These are phyloP conservation scores for Glaucomys volans DNA, from an alignment of 2,113 vertebrate species.

Conservation along the genomic window DNA sequence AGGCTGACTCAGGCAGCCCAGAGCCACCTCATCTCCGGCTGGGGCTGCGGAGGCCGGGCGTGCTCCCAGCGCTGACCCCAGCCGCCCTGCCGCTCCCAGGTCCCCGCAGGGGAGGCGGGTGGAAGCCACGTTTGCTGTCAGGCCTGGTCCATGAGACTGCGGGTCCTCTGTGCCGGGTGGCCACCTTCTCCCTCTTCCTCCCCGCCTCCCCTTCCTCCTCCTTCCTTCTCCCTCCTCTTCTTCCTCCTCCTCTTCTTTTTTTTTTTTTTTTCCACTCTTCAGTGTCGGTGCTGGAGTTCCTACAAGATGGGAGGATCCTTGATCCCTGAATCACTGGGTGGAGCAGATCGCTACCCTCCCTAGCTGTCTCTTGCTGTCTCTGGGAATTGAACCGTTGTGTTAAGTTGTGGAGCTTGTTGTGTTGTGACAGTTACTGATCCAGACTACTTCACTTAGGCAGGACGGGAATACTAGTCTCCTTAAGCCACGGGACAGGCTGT, in stretches of 20 bases:
- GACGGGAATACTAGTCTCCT: background rate
- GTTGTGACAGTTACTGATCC: background rate
- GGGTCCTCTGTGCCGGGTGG: background rate
- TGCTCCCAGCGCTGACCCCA: background rate
- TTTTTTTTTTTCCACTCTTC: background rate
- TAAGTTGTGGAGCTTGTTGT: background rate
- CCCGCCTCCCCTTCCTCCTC: too few relatives aligned
- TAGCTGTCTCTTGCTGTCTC: background rate
- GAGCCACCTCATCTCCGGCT: background rate
- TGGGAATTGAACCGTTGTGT: background rate
- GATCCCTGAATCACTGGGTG: background rate
- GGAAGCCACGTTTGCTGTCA: background rate
- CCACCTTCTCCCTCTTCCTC: too few relatives aligned
- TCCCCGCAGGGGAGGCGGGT: background rate
- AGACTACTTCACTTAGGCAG: background rate
- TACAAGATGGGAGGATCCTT: background rate
- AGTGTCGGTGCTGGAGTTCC: background rate
- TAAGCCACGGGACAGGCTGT: background rate
- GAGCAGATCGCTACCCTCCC: background rate
- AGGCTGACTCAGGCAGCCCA: background rate
- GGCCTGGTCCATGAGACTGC: background rate
- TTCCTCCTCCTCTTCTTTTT: too few relatives aligned
- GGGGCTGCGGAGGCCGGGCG: background rate
- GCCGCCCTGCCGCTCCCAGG: background rate
- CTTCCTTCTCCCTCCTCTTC: too few relatives aligned